These are phyloP conservation scores for Ceyx melanurus DNA, from an alignment of 2,113 vertebrate genomes.

Conservation along the genomic window DNA sequence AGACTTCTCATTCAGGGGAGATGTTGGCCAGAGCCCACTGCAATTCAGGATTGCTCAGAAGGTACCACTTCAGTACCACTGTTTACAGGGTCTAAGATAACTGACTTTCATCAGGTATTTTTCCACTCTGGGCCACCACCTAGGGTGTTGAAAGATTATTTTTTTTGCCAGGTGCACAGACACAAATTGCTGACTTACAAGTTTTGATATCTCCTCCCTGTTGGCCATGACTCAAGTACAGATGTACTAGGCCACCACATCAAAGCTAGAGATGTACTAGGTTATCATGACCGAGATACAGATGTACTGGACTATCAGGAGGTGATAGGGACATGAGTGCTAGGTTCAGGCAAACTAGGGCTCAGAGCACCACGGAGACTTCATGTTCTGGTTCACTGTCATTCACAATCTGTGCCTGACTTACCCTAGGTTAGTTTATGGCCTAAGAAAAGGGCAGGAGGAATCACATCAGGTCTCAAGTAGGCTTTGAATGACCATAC, in stretches of 20 bases:
- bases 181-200: neutral
- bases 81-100: neutral
- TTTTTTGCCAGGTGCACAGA: neutral
- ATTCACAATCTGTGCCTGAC: too few species aligned
- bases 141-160: neutral
- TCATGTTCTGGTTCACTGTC: too few species aligned
- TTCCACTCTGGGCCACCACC: neutral
- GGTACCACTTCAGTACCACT: neutral
- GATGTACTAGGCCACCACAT: neutral
- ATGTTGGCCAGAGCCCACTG: neutral
- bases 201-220: neutral
- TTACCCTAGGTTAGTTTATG: too few species aligned
- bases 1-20: neutral
- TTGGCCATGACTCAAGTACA: neutral
- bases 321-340: neutral
- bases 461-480: too few species aligned
- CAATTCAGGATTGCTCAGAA: neutral
- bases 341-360: neutral
- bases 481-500: too few species aligned
- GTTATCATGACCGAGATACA: neutral
- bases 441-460: too few species aligned
- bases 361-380: too few species aligned
- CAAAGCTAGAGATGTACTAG: neutral
- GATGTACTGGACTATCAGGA: neutral
- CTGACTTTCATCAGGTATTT: neutral